phyloP scores from a whole-genome alignment of 2,888 invertebrate species.

The Lymantria monacha region DNA sequence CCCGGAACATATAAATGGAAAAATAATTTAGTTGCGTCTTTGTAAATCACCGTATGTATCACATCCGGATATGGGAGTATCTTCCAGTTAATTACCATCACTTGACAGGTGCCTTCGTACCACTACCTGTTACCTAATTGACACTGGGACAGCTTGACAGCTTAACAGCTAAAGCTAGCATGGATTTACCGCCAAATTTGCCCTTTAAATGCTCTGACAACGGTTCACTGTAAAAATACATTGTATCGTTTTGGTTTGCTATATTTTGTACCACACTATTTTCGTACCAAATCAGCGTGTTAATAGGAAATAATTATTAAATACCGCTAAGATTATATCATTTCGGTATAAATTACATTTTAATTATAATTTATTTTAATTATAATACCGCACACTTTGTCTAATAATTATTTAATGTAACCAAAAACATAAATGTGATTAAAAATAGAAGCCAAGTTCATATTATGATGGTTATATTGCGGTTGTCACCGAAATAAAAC shows the following conservation, averaged over 20 bases:
- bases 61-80: conserved; percentile 28
- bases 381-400: too few species aligned
- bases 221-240: conserved; percentile 22
- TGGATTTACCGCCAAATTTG: conserved; percentile 58
- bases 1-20: too few species aligned
- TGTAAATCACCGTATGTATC: neutral
- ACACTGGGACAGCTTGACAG: conserved; percentile 62
- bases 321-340: neutral
- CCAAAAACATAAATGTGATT: too few species aligned
- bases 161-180: conserved; percentile 53
- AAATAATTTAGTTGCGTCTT: too few species aligned
- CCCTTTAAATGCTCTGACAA: conserved; percentile 29
- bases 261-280: neutral
- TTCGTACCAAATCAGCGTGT: neutral
- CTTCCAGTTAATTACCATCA: conserved; percentile 69
- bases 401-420: too few species aligned
- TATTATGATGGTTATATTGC: too few species aligned
- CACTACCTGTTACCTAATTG: conserved; percentile 71
- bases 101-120: conserved; percentile 67
- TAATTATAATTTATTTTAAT: neutral
- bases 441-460: too few species aligned
- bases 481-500: too few species aligned
- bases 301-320: neutral
- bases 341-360: neutral
- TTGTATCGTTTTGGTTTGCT: neutral